Percentiles rank a stretch among this genome's conserved stretches.
These are phyloP conservation scores for Sphaerophoria taeniata DNA, from an alignment of 2,888 invertebrate genomes.

Conservation along the genomic window DNA sequence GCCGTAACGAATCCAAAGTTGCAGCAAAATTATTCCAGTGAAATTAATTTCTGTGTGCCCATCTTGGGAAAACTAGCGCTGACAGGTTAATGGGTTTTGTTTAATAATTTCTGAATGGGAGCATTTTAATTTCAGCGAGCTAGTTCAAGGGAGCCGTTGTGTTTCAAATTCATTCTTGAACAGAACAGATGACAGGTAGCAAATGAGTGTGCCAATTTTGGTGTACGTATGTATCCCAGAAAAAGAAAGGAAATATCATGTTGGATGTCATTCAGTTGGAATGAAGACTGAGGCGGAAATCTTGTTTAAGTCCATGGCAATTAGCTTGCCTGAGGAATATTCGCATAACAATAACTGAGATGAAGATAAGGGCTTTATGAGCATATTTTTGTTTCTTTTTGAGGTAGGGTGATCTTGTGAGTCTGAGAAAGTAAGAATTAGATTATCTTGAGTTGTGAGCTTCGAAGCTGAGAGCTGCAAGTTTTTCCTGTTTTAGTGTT, in stretches of 20 bases:
- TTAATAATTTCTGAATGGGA: conserved; percentile 71
- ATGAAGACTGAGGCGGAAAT: conserved; percentile 49
- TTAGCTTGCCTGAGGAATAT: conserved; percentile 50
- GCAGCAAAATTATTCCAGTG: conserved; percentile 38
- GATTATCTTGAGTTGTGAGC: no score
- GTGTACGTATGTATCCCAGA: background rate
- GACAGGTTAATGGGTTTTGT: conserved; percentile 73
- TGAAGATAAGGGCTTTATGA: conserved; percentile 67
- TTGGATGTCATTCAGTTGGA: no score
- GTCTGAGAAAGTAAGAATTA: no score
- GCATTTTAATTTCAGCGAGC: conserved; percentile 65
- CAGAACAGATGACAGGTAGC: conserved; percentile 17
- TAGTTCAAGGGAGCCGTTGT: background rate
- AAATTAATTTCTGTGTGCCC: conserved; percentile 39
- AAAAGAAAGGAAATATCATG: conserved; percentile 54
- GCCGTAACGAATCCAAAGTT: conserved; percentile 51
- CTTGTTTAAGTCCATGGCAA: conserved; percentile 68
- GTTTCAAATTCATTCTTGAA: conserved; percentile 24
- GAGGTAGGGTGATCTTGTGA: no score
- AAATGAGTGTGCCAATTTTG: background rate
- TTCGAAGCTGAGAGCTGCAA: no score
- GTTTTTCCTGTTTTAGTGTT: no score
- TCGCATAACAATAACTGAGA: conserved; percentile 61
- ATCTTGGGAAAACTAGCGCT: conserved; percentile 41
- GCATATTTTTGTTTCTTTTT: conserved; percentile 42